Evolutionary conservation across 1,140 invertebrate genomes (phyloP).

Genomic region (Phymastichus coffea): DNA sequence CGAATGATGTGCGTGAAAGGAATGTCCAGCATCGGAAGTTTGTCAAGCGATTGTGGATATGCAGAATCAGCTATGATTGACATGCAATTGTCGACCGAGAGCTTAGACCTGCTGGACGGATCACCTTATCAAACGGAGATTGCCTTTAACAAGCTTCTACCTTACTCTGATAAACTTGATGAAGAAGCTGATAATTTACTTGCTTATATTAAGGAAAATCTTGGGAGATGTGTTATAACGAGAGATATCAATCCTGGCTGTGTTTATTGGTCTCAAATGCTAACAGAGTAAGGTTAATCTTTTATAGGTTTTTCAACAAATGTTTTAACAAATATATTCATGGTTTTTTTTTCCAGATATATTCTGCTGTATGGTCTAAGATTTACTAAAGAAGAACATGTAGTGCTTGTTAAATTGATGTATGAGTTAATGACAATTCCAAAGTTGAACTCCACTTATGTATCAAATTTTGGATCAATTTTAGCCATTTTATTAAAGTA

Average conservation of each 20-base stretch:
- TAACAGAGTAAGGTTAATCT: conserved; percentile 61
- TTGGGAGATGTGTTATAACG: conserved; percentile 66
- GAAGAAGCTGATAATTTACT: conserved; percentile 64
- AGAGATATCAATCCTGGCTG: conserved; percentile 70
- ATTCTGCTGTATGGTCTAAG: conserved; percentile 81
- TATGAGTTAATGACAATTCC: conserved; percentile 77
- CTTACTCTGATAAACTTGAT: conserved; percentile 67
- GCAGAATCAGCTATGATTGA: background rate
- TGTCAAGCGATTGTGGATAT: background rate
- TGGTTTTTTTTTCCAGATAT: conserved; percentile 63
- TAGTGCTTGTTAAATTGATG: conserved; percentile 80
- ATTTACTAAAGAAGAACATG: conserved; percentile 89
- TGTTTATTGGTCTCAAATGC: conserved; percentile 62
- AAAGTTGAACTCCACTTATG: conserved; percentile 71
- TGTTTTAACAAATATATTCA: conserved; percentile 63
- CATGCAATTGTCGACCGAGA: conserved; percentile 9
- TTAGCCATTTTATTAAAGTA: conserved; percentile 61
- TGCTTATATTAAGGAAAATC: conserved; percentile 68
- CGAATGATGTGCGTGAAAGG: background rate
- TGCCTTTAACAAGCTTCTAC: conserved; percentile 66
- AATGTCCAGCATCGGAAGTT: background rate
- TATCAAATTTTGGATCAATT: conserved; percentile 67
- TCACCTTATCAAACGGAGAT: conserved; percentile 61
- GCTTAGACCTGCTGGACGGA: background rate
- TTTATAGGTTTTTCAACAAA: conserved; percentile 33